Evolutionary conservation across 2,888 invertebrate genomes (phyloP).

Genomic region (Keiferia lycopersicella): DNA sequence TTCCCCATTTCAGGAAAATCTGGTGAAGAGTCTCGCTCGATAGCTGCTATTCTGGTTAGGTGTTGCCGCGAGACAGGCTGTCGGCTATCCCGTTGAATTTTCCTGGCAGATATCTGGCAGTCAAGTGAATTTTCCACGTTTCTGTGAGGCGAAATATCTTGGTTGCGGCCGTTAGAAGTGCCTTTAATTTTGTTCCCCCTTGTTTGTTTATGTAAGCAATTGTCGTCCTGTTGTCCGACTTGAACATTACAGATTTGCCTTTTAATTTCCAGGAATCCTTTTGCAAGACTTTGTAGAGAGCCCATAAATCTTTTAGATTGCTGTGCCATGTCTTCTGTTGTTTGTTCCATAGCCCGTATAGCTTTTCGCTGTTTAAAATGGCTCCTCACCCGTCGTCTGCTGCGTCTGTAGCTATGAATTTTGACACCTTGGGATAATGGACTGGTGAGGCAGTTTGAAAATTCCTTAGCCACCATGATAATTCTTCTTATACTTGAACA

Average conservation of each 20-base stretch:
- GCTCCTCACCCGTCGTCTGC: slow-evolving; percentile 16
- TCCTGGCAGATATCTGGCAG: slow-evolving; percentile 19
- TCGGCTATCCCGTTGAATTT: slow-evolving; percentile 27
- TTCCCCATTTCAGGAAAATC: slow-evolving; percentile 6
- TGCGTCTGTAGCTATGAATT: not conserved
- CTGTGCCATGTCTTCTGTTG: slow-evolving; percentile 6
- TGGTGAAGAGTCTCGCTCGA: too few species aligned
- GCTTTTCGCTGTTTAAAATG: not conserved
- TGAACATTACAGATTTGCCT: not conserved
- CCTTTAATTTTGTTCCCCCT: too few species aligned
- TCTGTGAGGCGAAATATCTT: too few species aligned
- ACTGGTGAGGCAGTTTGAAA: not conserved
- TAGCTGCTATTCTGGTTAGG: slow-evolving; percentile 24
- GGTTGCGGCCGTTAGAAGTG: too few species aligned
- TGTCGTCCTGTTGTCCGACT: slow-evolving; percentile 14
- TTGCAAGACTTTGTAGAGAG: slow-evolving; percentile 11
- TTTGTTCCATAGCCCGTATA: not conserved
- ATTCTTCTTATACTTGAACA: not conserved
- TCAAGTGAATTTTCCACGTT: not conserved
- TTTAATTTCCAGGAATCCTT: not conserved
- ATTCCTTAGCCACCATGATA: not conserved
- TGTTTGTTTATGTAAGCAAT: slow-evolving; percentile 3
- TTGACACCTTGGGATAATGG: not conserved
- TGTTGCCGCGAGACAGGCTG: slow-evolving; percentile 24
- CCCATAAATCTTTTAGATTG: slow-evolving; percentile 23